Evolutionary conservation across 2,888 invertebrate genomes (phyloP), one percentile per base, ranked within the genome.

Genomic region (Diplazon laetatorius): DNA sequence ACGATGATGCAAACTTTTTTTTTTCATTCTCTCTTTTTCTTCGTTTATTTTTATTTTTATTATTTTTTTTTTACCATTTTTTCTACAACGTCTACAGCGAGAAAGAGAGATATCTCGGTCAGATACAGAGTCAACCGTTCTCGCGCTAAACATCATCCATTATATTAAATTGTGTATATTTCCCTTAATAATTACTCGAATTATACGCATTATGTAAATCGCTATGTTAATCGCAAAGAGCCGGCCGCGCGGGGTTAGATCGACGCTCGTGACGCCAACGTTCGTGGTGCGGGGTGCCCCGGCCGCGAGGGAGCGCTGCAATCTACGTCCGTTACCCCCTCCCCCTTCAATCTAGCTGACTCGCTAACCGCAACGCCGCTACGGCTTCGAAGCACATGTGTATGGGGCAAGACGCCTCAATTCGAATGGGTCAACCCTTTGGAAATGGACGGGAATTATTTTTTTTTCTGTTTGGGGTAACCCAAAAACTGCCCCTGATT

Each of bases 131-230:
- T 83, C 68, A 60, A 68, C 66, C 78, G 66, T 75, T 80, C 76
- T 79, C 70, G 81, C 85, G 82, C 85, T 88, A 88, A 89, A 88
- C 88, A 88, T 88, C 87, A 85, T 83, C 89, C 86, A 90, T 90
- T 89, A 89, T 89, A 89, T 89, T 87, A 89, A 89, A 90, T 90
- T 89, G 89, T 89, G 89, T 90, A 89, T 89, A 90, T 90, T 90
- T 89, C 87, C 88, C 87, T 87, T 87, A 86, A 89, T 90, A 90
- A 90, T 90, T 90, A 89, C 89, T 89, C 87, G 90, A 90, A 90
- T 90, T 90, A 90, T 89, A 88, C 87, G 89, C 89, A 90, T 90
- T 90, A 90, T 90, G 90, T 88, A 90, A 90, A 90, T 90, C 85
- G 87, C 73, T 89, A 89, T 89, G 90, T 89, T 90, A 90, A 90